phyloP scores from a whole-genome alignment of 2,113 vertebrate species.

The Chaetorhynchus papuensis region DNA sequence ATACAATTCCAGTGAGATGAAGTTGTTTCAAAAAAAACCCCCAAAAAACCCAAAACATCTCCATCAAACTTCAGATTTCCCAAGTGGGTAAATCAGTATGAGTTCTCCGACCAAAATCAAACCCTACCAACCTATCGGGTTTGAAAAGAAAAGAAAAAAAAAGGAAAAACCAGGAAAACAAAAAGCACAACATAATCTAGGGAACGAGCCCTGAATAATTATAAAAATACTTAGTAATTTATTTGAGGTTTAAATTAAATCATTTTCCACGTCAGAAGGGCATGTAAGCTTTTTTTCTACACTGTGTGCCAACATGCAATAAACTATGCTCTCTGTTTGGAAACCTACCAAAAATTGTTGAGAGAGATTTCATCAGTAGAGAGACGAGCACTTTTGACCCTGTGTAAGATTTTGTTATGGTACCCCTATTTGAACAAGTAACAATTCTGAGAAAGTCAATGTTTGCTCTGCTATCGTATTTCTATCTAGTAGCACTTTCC shows the following conservation, averaged over 20 bases:
- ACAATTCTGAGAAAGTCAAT: constrained; percentile 26
- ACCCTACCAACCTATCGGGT: neutral
- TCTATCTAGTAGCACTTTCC: constrained; percentile 34
- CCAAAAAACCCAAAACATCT: neutral
- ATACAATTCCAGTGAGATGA: constrained; percentile 7
- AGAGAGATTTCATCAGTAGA: neutral
- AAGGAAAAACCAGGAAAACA: no score
- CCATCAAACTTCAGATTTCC: constrained; percentile 7
- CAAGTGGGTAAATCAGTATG: neutral
- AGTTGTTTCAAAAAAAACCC: neutral
- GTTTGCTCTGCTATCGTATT: constrained; percentile 27
- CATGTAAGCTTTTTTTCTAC: neutral
- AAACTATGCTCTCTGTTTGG: neutral
- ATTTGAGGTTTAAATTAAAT: neutral
- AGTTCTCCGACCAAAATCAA: neutral
- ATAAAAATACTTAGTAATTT: neutral
- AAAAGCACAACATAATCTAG: neutral
- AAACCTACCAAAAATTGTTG: neutral
- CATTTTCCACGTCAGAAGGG: neutral
- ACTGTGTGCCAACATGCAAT: neutral
- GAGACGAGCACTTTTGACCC: neutral
- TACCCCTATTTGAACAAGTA: constrained; percentile 32
- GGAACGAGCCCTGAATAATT: neutral
- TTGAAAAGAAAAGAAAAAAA: no score
- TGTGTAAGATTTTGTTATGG: neutral